These are phyloP conservation scores for Thelaira solivaga DNA, from an alignment of 2,888 invertebrate species.

Conservation along the genomic window DNA sequence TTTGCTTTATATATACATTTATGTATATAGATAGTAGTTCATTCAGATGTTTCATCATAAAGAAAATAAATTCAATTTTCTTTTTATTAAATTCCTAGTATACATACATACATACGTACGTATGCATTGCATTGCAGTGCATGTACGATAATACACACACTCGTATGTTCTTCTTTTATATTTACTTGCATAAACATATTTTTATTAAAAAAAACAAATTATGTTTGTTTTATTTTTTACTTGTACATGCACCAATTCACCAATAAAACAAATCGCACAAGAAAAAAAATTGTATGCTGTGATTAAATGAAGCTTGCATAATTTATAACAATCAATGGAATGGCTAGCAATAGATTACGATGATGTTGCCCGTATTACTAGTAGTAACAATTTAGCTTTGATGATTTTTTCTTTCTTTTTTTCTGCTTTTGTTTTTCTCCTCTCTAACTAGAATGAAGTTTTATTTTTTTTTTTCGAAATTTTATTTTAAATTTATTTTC, in stretches of 20 bases:
- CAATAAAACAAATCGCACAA: not conserved
- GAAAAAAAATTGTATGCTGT: not conserved
- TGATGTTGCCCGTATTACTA: constrained; percentile 2
- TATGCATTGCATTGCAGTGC: too few species aligned
- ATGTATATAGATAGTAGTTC: too few species aligned
- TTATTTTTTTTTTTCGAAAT: not conserved
- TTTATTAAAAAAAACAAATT: too few species aligned
- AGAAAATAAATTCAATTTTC: too few species aligned
- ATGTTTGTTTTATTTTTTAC: not conserved
- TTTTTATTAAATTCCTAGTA: too few species aligned
- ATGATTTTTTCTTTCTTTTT: not conserved
- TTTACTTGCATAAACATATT: too few species aligned
- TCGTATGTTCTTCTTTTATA: too few species aligned
- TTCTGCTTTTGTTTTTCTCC: not conserved
- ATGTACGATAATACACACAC: too few species aligned
- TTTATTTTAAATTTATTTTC: constrained; percentile 16
- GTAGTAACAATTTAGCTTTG: not conserved
- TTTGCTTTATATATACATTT: too few species aligned
- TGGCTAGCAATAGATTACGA: constrained; percentile 21
- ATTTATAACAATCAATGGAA: constrained; percentile 58
- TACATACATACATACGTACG: too few species aligned
- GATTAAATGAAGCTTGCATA: constrained; percentile 43
- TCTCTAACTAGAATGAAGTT: constrained; percentile 32
- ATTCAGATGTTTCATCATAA: too few species aligned
- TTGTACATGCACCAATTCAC: constrained; percentile 33